Conservation (phyloP, 2,113 vertebrate genomes). For the Notothenia coriiceps region DNA sequence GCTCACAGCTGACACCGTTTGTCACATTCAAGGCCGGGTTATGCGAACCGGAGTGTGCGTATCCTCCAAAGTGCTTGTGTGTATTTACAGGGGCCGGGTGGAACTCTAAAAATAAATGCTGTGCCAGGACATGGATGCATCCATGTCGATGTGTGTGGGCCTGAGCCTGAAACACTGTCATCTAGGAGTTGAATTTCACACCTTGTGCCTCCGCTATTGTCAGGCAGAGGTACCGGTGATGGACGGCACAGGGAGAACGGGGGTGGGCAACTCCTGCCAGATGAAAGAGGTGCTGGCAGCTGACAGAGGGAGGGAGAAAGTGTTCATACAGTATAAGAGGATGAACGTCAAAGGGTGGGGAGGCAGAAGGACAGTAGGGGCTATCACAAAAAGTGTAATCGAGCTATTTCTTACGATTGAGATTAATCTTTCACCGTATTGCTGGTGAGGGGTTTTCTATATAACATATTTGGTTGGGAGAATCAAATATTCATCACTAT, state of each 20-base stretch:
- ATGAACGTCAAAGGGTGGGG: conserved; percentile 12
- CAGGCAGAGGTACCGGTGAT: conserved; percentile 58
- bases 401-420: conserved; percentile 1
- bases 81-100: neutral
- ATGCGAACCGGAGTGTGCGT: conserved; percentile 31
- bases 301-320: conserved; percentile 33
- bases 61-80: conserved; percentile 14
- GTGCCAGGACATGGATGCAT: conserved; percentile 7
- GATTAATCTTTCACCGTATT: neutral
- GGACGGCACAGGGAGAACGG: conserved; percentile 61
- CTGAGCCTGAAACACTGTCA: conserved; percentile 22
- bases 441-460: neutral
- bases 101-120: conserved; percentile 28
- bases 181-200: conserved; percentile 70
- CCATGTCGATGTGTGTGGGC: conserved; percentile 26
- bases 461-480: conserved; percentile 2
- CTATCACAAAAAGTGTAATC: neutral
- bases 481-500: conserved; percentile 22
- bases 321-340: conserved; percentile 24
- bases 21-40: conserved; percentile 76
- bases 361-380: neutral
- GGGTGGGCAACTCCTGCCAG: conserved; percentile 25
- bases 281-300: conserved; percentile 50
- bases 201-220: conserved; percentile 54
- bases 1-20: conserved; percentile 41